Evolutionary conservation across 1,140 invertebrate species (phyloP).

Genomic region (Himalopsyche phryganea): DNA sequence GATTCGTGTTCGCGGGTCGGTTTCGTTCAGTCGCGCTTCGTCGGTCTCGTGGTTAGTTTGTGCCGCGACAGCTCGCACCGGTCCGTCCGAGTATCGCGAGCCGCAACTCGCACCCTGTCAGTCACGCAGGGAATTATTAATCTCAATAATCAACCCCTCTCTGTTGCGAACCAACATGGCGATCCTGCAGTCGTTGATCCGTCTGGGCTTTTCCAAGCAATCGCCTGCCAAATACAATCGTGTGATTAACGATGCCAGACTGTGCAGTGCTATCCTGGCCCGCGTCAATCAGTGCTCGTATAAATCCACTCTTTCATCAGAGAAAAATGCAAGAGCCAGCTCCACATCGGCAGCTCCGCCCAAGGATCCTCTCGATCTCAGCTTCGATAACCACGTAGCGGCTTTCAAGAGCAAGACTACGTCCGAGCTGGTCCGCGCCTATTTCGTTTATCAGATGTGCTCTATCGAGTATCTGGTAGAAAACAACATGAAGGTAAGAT

Average conservation of each 20-base stretch:
- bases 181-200: conserved; percentile 21
- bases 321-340: conserved; percentile 13
- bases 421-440: conserved; percentile 85
- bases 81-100: not conserved
- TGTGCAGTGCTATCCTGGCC: conserved; percentile 16
- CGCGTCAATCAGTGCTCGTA: conserved; percentile 20
- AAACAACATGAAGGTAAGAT: conserved; percentile 88
- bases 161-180: conserved; percentile 11
- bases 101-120: not conserved
- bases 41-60: conserved; percentile 6
- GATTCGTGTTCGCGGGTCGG: not conserved
- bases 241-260: conserved; percentile 24
- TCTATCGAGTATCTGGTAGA: conserved; percentile 86
- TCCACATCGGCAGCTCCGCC: conserved; percentile 43
- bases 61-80: not conserved
- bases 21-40: conserved; percentile 17
- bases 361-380: conserved; percentile 80
- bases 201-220: conserved; percentile 15
- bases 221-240: not conserved
- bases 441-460: conserved; percentile 91
- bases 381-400: conserved; percentile 76
- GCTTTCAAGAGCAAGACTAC: conserved; percentile 94
- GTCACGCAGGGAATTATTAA: not conserved
- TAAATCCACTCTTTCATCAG: conserved; percentile 35
- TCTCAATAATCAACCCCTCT: too few relatives aligned